Conservation (phyloP, 2,888 invertebrate species). For the Chrysina gloriosa region DNA sequence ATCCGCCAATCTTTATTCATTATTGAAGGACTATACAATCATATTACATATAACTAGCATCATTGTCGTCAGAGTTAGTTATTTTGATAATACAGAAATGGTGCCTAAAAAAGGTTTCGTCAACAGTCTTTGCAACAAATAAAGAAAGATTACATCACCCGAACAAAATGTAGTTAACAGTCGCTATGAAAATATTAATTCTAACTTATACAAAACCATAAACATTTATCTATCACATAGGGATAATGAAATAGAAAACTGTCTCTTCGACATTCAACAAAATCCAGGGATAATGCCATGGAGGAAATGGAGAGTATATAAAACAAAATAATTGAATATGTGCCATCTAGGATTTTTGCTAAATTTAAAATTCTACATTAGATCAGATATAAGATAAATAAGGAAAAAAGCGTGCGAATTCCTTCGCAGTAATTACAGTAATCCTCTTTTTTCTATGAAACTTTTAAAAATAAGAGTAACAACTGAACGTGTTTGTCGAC, state of each 20-base stretch:
- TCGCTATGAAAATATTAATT: background rate
- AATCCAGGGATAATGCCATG: no score
- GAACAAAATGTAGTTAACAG: no score
- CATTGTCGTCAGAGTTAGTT: conserved; percentile 17
- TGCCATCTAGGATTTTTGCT: no score
- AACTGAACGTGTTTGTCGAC: background rate
- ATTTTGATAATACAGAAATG: background rate
- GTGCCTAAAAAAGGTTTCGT: conserved; percentile 16
- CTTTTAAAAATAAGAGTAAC: background rate
- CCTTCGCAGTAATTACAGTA: no score
- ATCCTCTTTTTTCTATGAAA: background rate
- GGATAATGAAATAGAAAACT: no score
- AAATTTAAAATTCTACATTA: no score
- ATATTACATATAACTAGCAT: conserved; percentile 25
- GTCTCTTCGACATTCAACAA: no score
- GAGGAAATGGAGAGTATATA: no score
- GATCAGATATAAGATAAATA: conserved; percentile 6
- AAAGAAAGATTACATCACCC: no score
- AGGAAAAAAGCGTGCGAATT: no score
- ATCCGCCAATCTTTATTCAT: conserved; percentile 29
- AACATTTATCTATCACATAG: no score
- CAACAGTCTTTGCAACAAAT: conserved; percentile 27
- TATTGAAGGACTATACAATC: conserved; percentile 33
- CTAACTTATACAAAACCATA: background rate
- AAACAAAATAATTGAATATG: no score